Evolutionary conservation across 2,113 vertebrate species (phyloP), one percentile per base, ranked within the genome.

Genomic region (Salvelinus namaycush): DNA sequence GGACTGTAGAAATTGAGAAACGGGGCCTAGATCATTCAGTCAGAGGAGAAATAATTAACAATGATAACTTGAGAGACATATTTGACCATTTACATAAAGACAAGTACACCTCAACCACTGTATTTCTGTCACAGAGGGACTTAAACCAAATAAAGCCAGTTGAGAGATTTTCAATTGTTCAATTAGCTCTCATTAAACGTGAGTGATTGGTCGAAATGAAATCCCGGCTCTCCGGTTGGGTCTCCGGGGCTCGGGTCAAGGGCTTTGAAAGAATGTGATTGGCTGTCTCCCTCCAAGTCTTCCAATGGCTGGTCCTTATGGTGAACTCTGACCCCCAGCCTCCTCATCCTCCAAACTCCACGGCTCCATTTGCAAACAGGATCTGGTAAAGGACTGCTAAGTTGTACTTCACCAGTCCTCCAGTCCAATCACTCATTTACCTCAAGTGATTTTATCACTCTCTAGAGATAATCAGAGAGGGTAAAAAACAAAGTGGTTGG

Each of bases 361-460:
- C 65, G 80, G 86, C 90, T 92, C 89, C 90, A 91, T 91, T 89
- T 89, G 91, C 90, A 88, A 92, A 92, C 91, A 90, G 84, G 87
- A 88, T 88, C 90, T 79, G 87, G 86, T 86, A 90, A 89, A 92
- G 91, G 90, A 90, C 90, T 91, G 88, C 89, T 91, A 79, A 91
- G 87, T 83, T 88, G 90, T 89, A 90, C 90, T 92, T 91, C 88
- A 91, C 86, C 84, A 83, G 89, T 90, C 90, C 91, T 92, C 87
- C 87, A 92, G 83, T 90, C 87, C 89, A 90, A 91, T 91, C 91
- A 92, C 88, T 91, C 90, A 91, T 92, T 92, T 92, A 91, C 88
- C 90, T 90, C 85, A 90, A 92, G 91, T 91, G 91, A 92, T 91
- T 91, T 92, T 89, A 90, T 89, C 89, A 85, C 91, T 88, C 91